Percentiles rank a stretch among this genome's conserved stretches.
Evolutionary conservation across 2,888 invertebrate species (phyloP).

Genomic region (Megastigmus dorsalis): DNA sequence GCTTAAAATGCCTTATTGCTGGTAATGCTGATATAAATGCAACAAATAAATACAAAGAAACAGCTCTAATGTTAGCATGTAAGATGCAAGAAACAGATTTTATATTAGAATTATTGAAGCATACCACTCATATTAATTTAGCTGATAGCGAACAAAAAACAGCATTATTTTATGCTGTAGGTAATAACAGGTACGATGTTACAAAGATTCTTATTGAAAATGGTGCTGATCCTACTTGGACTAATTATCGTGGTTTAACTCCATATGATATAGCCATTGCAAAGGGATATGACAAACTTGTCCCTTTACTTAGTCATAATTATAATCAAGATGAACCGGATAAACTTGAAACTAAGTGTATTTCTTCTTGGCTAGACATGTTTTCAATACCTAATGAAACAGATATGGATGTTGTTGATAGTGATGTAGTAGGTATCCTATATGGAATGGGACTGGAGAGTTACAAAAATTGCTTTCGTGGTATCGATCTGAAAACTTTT

Average conservation of each 20-base stretch:
- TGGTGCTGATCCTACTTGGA: slow-evolving; percentile 76
- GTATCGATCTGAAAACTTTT: slow-evolving; percentile 78
- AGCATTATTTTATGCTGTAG: slow-evolving; percentile 80
- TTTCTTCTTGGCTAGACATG: slow-evolving; percentile 75
- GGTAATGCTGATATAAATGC: slow-evolving; percentile 77
- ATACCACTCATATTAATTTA: slow-evolving; percentile 77
- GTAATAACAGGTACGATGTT: slow-evolving; percentile 77
- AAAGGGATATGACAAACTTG: slow-evolving; percentile 74
- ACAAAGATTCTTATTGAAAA: slow-evolving; percentile 77
- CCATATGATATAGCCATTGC: slow-evolving; percentile 77
- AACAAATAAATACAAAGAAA: slow-evolving; percentile 77
- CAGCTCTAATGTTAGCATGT: slow-evolving; percentile 80
- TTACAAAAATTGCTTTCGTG: slow-evolving; percentile 74
- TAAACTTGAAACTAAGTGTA: not conserved
- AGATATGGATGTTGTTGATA: slow-evolving; percentile 56
- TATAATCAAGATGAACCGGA: slow-evolving; percentile 50
- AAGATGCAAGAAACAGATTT: slow-evolving; percentile 76
- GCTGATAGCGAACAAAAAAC: slow-evolving; percentile 80
- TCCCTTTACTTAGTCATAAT: slow-evolving; percentile 57
- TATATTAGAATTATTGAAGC: slow-evolving; percentile 77
- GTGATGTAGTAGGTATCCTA: slow-evolving; percentile 77
- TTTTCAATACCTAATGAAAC: slow-evolving; percentile 73
- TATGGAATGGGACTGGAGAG: slow-evolving; percentile 79
- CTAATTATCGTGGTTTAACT: slow-evolving; percentile 76
- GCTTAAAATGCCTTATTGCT: slow-evolving; percentile 76